Evolutionary conservation across 2,113 vertebrate species (phyloP).

Genomic region (Hyperopisus bebe): DNA sequence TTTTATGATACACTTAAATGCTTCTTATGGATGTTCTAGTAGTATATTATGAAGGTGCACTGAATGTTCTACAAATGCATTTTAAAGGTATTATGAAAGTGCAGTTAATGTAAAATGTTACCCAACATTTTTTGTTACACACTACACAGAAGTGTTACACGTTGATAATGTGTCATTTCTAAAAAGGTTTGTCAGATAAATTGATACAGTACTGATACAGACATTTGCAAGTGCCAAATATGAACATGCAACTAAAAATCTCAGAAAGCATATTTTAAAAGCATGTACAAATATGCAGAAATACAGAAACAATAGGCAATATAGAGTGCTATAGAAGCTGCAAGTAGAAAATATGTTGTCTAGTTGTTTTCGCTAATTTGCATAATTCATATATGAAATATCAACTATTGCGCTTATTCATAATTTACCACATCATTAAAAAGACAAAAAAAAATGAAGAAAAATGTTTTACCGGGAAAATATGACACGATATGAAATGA

Average conservation of each 20-base stretch:
- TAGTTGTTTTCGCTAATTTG: background rate
- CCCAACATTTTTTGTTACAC: background rate
- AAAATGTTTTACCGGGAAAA: background rate
- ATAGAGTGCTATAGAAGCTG: background rate
- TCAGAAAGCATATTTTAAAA: background rate
- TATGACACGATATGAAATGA: background rate
- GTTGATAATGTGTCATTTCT: background rate
- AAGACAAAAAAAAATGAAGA: conserved; percentile 1
- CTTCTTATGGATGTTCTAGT: background rate
- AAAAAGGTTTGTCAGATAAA: background rate
- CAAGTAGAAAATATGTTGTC: background rate
- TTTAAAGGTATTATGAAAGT: background rate
- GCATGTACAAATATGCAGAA: background rate
- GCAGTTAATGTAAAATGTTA: background rate
- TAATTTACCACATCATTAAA: background rate
- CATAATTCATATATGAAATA: background rate
- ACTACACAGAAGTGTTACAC: too few relatives aligned
- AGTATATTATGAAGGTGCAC: background rate
- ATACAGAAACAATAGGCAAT: background rate
- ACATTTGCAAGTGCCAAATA: background rate
- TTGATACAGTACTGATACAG: background rate
- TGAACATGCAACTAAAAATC: background rate
- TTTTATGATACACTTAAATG: background rate
- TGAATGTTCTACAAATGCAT: background rate
- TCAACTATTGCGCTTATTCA: background rate